Conservation (phyloP, 2,797 vertebrate species). For the Pelochelys cantorii region DNA sequence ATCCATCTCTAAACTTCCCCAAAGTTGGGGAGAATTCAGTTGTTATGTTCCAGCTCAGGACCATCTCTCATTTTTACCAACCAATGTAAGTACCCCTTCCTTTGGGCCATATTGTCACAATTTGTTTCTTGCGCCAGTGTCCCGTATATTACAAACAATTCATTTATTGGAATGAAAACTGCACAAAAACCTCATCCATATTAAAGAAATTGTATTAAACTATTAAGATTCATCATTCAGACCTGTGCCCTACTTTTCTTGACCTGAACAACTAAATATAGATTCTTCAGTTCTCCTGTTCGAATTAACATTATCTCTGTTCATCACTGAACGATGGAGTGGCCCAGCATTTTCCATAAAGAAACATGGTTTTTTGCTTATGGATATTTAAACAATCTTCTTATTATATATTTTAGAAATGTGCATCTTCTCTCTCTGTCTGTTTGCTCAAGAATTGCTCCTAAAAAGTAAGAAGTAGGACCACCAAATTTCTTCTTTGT, state of each 20-base stretch:
- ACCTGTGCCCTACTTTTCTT: constrained; percentile 28
- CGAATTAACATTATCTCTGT: constrained; percentile 11
- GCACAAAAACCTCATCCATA: neutral
- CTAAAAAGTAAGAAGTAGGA: too few species aligned
- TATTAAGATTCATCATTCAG: constrained; percentile 6
- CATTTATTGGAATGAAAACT: neutral
- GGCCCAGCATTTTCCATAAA: neutral
- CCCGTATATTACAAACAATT: neutral
- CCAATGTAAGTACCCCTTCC: fast-evolving
- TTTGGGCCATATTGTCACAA: neutral
- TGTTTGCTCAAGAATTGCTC: too few species aligned
- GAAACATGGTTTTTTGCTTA: neutral
- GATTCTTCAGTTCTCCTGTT: constrained; percentile 13
- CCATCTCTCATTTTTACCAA: neutral
- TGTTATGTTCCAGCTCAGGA: neutral
- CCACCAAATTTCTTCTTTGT: too few species aligned
- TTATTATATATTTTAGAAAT: too few species aligned
- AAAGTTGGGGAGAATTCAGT: neutral
- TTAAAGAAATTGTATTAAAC: neutral
- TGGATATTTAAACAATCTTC: neutral
- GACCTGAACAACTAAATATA: constrained; percentile 35
- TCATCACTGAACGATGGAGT: constrained; percentile 32
- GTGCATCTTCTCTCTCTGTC: too few species aligned
- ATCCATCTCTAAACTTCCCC: neutral
- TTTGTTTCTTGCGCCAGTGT: neutral